Evolutionary conservation across 2,888 invertebrate genomes (phyloP), one percentile per base, ranked within the genome.

Genomic region (Anoncus sp.): DNA sequence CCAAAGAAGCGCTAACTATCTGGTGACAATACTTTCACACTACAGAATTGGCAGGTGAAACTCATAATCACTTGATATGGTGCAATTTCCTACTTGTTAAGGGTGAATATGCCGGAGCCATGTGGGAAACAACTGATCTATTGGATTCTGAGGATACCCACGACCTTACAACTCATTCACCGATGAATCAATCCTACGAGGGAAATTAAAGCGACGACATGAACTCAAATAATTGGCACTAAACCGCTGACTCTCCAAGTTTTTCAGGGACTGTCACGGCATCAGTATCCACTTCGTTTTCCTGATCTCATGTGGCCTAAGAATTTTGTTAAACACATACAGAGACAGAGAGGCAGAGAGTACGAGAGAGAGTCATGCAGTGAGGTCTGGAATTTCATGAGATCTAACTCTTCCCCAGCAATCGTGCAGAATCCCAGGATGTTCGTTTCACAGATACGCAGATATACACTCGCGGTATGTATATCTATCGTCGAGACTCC

Each of bases 371-470:
- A 51, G 38, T n/a, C n/a, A n/a, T n/a, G n/a, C n/a, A n/a, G n/a
- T n/a, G n/a, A 51, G 51, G 20, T 73, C 35, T 74, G 63, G 63
- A 70, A 77, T 77, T 74, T 67, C 77, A 59, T 31, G 62, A 53
- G 73, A 77, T 51, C 71, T 62, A 77, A 74, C 57, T 69, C 51
- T 51, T 55, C 40, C 35, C 18, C 14, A 2, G 51, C 14, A 69
- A 49, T 51, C 60, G 38, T 40, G 35, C 27, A 67, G 77, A 77
- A 77, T 77, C 66, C 57, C 57, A 18, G 51, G 60, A 57, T 66
- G 53, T 75, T 67, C 31, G 16, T 22, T 71, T 43, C 55, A 18
- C 43, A 31, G 55, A 38, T 18, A 35, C 47, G 38, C 43, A 66
- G 18, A 57, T 47, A 45, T 12, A 73, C 59, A n/a, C n/a, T n/a